Conservation (phyloP, 2,113 vertebrate species). For the Pipa parva region DNA sequence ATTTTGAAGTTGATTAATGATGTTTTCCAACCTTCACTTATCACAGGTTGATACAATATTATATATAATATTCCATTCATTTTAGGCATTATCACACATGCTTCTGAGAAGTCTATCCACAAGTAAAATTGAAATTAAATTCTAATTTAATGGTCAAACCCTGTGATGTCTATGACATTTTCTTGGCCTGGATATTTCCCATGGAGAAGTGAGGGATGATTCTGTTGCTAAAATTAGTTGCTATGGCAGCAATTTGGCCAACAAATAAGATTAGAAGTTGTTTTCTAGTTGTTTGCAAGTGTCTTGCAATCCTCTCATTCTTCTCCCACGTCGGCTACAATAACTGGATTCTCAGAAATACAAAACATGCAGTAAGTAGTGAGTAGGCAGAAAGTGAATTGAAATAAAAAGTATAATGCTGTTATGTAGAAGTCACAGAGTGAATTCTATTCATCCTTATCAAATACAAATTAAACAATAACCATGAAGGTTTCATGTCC, state of each 20-base stretch:
- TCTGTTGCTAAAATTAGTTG: constrained; percentile 18
- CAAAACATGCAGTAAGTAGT: constrained; percentile 13
- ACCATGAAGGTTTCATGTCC: too few species aligned
- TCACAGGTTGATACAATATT: too few species aligned
- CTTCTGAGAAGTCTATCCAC: too few species aligned
- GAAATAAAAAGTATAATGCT: background rate
- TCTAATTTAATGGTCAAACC: background rate
- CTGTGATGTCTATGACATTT: constrained; percentile 6
- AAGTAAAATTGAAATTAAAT: too few species aligned
- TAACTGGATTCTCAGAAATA: constrained; percentile 33
- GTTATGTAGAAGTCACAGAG: too few species aligned
- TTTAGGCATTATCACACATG: too few species aligned
- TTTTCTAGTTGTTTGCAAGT: constrained; percentile 23
- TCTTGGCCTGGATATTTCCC: background rate
- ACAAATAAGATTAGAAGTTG: constrained; percentile 4
- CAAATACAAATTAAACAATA: too few species aligned
- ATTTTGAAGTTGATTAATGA: too few species aligned
- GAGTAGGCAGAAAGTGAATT: constrained; percentile 13
- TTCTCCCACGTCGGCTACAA: constrained; percentile 35
- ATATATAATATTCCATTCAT: too few species aligned
- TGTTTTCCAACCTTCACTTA: too few species aligned
- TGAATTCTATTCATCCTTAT: too few species aligned
- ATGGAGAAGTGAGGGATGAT: constrained; percentile 1
- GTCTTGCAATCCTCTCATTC: constrained; percentile 24
- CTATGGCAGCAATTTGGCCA: constrained; percentile 25